Base-by-base conservation (phyloP, 1,140 invertebrate species). In the Trichonephila clavipes region DNA sequence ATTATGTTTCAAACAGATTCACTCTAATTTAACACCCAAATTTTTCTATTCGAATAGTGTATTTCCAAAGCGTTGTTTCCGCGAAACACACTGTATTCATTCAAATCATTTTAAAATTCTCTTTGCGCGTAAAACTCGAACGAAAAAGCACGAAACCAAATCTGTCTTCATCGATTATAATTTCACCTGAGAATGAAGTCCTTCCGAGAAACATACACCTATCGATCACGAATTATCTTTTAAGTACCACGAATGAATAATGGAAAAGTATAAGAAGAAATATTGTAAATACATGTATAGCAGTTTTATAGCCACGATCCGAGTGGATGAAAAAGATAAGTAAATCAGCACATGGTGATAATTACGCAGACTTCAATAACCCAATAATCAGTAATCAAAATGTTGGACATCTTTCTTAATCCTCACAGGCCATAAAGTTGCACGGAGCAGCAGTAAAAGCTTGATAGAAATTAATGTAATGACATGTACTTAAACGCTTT, bases 391-490 rank as follows among this genome's bases (percentile, higher is more conserved):
- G 51, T 85, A 61, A 85, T 85, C 83, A 61, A 85, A 85, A 85
- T 59, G 83, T 85, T 59, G 83, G 44, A 85, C 58, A 85, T 59
- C 44, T 59, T 59, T 58, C 83, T 10, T 16, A 16, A 34, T 24
- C 72, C 12, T 34, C 72, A 77, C 34, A 24, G 72, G 44, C 58
- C 83, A 61, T 85, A 85, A 85, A 85, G 58, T 85, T 85, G 51
- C 83, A 61, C 51, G 16, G 28, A 85, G 58, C 14, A 58, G 83
- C 83, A 85, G 51, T 85, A 85, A 85, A 85, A 85, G 44, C 83
- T 59, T 85, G 83, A 85, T 85, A 85, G 58, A 85, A 85, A 85
- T 85, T 51, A 61, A 58, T 85, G 83, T 85, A 85, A 85, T 85
- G 83, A 85, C 83, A 85, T 16, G 51, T 61, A n/a, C 83, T 85